phyloP scores from a whole-genome alignment of 2,113 vertebrate genomes.

The Podocnemis expansa region DNA sequence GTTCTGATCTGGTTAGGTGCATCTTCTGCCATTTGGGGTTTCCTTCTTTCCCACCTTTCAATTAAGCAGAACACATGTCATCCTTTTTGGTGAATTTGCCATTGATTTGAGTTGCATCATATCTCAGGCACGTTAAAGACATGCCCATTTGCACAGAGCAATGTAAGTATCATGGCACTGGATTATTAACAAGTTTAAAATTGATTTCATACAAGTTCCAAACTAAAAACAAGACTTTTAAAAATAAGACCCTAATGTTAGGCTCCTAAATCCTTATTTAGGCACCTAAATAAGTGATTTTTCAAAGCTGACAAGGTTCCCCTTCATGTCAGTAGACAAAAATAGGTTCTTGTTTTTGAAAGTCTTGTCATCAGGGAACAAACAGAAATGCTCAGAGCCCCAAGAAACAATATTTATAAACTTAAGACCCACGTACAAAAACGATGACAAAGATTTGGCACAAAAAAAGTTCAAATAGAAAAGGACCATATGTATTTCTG shows the following conservation, averaged over 20 bases:
- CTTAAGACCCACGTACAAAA: neutral
- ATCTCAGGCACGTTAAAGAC: neutral
- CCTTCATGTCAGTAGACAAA: neutral
- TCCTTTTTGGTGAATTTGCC: neutral
- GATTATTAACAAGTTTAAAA: neutral
- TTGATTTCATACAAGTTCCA: neutral
- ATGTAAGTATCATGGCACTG: neutral
- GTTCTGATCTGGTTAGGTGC: fast-evolving
- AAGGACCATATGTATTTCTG: neutral
- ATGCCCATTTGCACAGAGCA: neutral
- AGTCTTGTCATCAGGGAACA: neutral
- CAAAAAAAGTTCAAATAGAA: neutral
- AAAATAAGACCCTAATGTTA: neutral
- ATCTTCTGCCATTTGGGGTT: neutral
- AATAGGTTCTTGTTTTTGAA: neutral
- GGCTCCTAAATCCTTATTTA: neutral
- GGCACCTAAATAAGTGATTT: neutral
- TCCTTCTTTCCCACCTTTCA: neutral
- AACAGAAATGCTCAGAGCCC: neutral
- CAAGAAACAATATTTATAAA: neutral
- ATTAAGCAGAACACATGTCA: neutral
- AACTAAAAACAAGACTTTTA: neutral
- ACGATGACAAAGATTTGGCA: neutral
- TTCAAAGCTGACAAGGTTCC: neutral
- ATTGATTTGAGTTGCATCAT: neutral